Conservation (phyloP, 2,113 vertebrate species). For the Zeus faber region DNA sequence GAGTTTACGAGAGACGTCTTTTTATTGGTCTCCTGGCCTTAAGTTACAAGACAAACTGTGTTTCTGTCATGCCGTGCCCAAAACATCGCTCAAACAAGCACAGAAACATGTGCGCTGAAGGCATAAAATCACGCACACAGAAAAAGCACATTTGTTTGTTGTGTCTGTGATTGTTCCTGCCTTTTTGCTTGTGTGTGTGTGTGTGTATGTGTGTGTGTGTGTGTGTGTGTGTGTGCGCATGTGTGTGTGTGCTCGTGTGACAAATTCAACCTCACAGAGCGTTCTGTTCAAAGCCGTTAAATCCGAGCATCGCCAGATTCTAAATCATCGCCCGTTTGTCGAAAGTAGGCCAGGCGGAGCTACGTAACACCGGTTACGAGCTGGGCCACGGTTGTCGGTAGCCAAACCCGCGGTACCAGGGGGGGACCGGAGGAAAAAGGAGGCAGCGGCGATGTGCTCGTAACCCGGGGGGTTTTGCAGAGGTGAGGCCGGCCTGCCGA, state of each 20-base stretch:
- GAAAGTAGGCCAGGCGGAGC: conserved; percentile 50
- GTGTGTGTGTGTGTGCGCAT: too few species aligned
- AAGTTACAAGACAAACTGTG: too few species aligned
- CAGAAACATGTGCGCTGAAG: too few species aligned
- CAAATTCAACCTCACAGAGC: neutral
- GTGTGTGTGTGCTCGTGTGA: neutral
- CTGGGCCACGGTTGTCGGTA: conserved; percentile 62
- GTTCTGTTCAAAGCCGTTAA: neutral
- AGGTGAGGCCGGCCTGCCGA: conserved; percentile 1
- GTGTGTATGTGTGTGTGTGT: too few species aligned
- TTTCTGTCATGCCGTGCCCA: too few species aligned
- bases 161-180: too few species aligned
- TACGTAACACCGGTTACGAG: conserved; percentile 47
- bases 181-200: too few species aligned
- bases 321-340: conserved; percentile 19
- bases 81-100: too few species aligned
- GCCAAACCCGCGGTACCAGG: conserved; percentile 56
- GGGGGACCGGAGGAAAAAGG: conserved; percentile 23
- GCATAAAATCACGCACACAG: too few species aligned
- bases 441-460: conserved; percentile 7
- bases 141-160: too few species aligned
- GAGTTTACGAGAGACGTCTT: too few species aligned
- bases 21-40: too few species aligned
- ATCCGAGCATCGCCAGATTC: conserved; percentile 12
- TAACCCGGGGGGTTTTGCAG: conserved; percentile 3